These are phyloP conservation scores for Hyposoter dolosus DNA, from an alignment of 2,888 invertebrate genomes.

Conservation along the genomic window DNA sequence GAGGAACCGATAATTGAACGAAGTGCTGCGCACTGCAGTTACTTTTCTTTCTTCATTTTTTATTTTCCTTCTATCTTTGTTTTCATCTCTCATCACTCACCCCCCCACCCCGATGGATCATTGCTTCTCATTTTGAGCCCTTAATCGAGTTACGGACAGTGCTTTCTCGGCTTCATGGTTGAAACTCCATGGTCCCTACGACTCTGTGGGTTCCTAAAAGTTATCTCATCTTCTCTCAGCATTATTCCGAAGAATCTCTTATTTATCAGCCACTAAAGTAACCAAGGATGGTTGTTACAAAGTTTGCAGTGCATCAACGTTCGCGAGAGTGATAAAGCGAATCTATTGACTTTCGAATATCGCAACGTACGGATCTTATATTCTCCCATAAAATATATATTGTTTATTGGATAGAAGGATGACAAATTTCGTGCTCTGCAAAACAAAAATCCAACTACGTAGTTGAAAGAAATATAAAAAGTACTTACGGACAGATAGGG, in stretches of 20 bases:
- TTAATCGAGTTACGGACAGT: constrained; percentile 67
- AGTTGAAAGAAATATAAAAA: background rate
- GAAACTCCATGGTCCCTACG: constrained; percentile 27
- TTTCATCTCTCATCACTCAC: constrained; percentile 30
- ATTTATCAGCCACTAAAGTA: constrained; percentile 5
- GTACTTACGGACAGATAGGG: background rate
- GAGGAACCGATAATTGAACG: constrained; percentile 79
- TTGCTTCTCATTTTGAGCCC: constrained; percentile 51
- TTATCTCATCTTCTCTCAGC: constrained; percentile 20
- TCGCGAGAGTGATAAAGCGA: constrained; percentile 48
- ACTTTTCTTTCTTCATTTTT: constrained; percentile 69
- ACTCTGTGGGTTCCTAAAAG: constrained; percentile 14
- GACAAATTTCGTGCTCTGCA: background rate
- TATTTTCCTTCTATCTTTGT: constrained; percentile 42
- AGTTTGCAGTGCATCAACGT: constrained; percentile 35
- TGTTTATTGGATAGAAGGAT: background rate
- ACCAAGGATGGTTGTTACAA: constrained; percentile 14
- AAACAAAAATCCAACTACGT: background rate
- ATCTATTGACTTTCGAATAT: constrained; percentile 23
- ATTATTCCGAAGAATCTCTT: constrained; percentile 18
- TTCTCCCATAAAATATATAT: background rate
- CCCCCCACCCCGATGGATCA: constrained; percentile 6
- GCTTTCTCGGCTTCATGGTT: constrained; percentile 45
- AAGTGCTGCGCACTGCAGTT: constrained; percentile 70
- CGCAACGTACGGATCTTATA: background rate